Evolutionary conservation across 2,797 vertebrate species (phyloP), one percentile per base, ranked within the genome.

Genomic region (Yasuhikotakia modesta): DNA sequence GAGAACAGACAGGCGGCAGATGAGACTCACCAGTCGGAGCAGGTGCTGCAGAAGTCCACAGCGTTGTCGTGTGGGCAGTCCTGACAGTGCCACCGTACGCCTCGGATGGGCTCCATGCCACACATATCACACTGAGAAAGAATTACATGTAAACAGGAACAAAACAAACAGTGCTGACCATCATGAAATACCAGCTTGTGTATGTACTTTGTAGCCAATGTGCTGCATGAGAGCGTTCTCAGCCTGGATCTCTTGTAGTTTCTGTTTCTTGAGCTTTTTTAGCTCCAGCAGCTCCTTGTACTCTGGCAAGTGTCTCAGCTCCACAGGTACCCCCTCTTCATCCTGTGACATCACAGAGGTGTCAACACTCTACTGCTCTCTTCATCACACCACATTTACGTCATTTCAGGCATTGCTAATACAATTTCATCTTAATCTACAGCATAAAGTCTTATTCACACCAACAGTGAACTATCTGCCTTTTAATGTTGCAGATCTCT

Each of bases 221-320:
- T 99, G 97, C 78, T 94, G 95, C 32, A 94, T 90, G 85, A 94
- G 92, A 1, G 90, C 87, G 86, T 93, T 95, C 82, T 97, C 96
- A 61, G 95, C 93, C 66, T 95, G 95, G 88, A 99, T 93, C 85
- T 97, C 95, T 77, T 95, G 95, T 48, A 99, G 92, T 65, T 96
- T 96, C 87, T 93, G 94, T 83, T 96, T 99, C 91, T 96, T 98
- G 85, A 99, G 84, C 63, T 95, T 95, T 90, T 99, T 99, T 85
- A 98, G 92, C 85, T 98, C 94, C 87, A 97, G 89, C 74, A 99
- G 92, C 87, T 99, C 95, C 90, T 97, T 97, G 92, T 98, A 99
- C 89, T 99, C 97, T 0, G 95, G 96, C 76, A 97, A 86, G 84
- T 92, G 93, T 78, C 95, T 92, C 75, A 92, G 91, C 73, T 94